Evolutionary conservation across 2,797 vertebrate species (phyloP), one percentile per base, ranked within the genome.

Genomic region (Tauraco hartlaubi): DNA sequence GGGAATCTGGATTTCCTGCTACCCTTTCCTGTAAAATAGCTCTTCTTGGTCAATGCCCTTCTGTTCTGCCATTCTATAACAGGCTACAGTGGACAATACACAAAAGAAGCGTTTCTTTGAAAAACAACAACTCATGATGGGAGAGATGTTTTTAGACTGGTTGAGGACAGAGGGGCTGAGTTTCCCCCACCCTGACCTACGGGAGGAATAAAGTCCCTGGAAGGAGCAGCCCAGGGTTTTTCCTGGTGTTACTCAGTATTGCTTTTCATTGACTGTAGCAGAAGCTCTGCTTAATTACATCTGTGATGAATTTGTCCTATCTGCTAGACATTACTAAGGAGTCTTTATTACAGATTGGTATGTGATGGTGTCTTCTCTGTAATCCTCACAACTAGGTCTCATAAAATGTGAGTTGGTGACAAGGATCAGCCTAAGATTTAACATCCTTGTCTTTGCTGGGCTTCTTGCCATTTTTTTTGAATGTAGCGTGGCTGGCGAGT

Each of bases 391-490:
- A 48, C 29, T 28, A 74, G 44, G 80, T 67, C 61, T 63, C 49
- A 87, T 94, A 75, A 87, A 88, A 95, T 64, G 48, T 78, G 66
- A 94, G 73, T 4, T 81, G 63, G 73, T 76, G 85, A 72, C 49
- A 82, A 93, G 76, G 68, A 90, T 66, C 69, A 81, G 37, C 23
- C 56, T 59, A 41, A 66, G 64, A 46, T 84, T 86, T 86, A 75
- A 90, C 49, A 61, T 73, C 62, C 67, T 89, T 77, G 49, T 59
- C 90, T 97, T 95, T 68, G 73, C 67, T 52, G 52, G 91, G 46
- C 66, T 88, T 43, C 48, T 52, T 29, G 6, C 15, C 78, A 49
- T 71, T 84, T 93, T 94, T 29, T 41, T 41, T 41, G 39, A 90
- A 85, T 55, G 55, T 76, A 88, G 31, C 48, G 43, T 76, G 43